Evolutionary conservation across 2,888 invertebrate species (phyloP), one percentile per base, ranked within the genome.

Genomic region (Volucella inflata): DNA sequence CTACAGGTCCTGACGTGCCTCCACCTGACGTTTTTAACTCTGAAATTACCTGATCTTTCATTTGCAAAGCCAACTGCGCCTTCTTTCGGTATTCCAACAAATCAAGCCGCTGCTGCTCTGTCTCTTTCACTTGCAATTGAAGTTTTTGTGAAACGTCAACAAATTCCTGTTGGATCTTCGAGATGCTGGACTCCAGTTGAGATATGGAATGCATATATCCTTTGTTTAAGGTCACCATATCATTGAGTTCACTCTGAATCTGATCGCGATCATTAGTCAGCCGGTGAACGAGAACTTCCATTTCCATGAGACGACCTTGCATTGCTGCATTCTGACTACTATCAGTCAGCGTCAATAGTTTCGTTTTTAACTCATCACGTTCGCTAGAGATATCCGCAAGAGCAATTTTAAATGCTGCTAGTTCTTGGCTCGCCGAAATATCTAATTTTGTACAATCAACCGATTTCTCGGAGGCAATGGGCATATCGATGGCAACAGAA

Each of bases 11-110:
- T 0, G 4, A 50, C 75, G 30, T 87, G 67, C 30, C 79, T 60
- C 62, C 36, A 88, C 68, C 77, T 1, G 88, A 89, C 2, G 90
- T 88, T 82, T 93, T 93, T 44, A 96, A 91, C 88, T 94, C 94
- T 8, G 93, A 92, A 75, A 96, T 96, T 36, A 96, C 91, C 88
- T 94, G 94, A 89, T 97, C 97, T 89, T 97, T 97, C 84, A 95
- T 95, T 90, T 95, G 95, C 9, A 97, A 91, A 79, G 96, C 96
- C 87, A 95, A 94, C 88, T 96, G 94, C 0, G 97, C 97, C 89
- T 97, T 95, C n/a, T 94, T 94, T 88, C 96, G 95, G 91, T 97
- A 97, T 71, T 95, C 95, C 71, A 95, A 94, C 88, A 96, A 93
- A 90, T 97, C 96, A 8, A 90, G 89, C 21, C 92, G 92, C 12